A percentile compares a stretch with the other conserved stretches of the same genome.
Conservation (phyloP, 1,140 invertebrate species). For the Pollicipes pollicipes region DNA sequence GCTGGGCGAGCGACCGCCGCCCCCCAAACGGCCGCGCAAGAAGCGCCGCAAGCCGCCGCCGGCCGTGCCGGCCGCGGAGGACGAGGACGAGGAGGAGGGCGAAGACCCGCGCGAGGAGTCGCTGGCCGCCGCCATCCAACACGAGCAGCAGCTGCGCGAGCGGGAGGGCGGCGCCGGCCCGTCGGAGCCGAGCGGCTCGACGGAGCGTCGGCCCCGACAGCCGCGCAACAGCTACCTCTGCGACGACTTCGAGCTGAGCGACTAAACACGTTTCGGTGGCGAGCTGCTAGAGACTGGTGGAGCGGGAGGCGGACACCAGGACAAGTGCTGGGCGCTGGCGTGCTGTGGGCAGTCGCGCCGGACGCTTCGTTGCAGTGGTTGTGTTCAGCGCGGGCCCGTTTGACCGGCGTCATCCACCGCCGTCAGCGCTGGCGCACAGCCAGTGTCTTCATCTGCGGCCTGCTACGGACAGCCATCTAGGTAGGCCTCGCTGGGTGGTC, state of each 20-base stretch:
- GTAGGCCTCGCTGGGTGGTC: no score
- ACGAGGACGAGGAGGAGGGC: constrained; percentile 18
- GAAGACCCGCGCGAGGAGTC: constrained; percentile 36
- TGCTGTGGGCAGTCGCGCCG: no score
- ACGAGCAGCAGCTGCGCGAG: constrained; percentile 15
- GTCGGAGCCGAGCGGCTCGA: constrained; percentile 17
- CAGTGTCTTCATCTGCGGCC: no score
- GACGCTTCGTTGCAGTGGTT: no score
- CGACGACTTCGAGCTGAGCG: constrained; percentile 42
- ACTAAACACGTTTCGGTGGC: no score
- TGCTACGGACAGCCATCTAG: no score
- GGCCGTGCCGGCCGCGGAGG: constrained; percentile 13
- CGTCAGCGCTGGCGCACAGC: no score
- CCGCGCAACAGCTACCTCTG: constrained; percentile 42
- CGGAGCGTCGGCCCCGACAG: constrained; percentile 35
- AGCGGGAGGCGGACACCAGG: no score
- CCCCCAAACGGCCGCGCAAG: constrained; percentile 44
- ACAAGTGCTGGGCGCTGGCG: no score
- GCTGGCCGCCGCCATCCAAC: constrained; percentile 46
- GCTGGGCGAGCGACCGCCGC: constrained; percentile 46
- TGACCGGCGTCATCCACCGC: no score
- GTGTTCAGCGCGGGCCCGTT: no score
- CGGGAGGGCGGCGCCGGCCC: constrained; percentile 24
- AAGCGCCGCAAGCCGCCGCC: constrained; percentile 30
- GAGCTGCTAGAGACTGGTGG: no score